A percentile compares a stretch with the other conserved stretches of the same genome.
These are phyloP conservation scores for Gnathonemus echidnorhynchus DNA, from an alignment of 2,113 vertebrate species.

Conservation along the genomic window DNA sequence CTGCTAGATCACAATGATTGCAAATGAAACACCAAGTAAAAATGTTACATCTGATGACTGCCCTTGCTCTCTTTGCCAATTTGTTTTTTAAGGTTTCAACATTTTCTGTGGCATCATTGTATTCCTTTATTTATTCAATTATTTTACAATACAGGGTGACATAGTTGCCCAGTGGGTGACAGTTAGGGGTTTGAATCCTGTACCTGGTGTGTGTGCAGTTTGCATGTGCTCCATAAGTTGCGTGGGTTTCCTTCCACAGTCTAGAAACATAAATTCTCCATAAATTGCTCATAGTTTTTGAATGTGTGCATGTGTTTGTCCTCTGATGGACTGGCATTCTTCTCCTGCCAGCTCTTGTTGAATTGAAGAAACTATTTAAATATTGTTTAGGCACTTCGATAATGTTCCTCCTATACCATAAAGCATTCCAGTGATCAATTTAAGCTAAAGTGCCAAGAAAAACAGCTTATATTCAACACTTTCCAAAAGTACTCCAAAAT, in stretches of 20 bases:
- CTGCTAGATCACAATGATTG: neutral
- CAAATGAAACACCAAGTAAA: neutral
- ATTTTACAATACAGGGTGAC: neutral
- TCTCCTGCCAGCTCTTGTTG: neutral
- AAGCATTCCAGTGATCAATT: neutral
- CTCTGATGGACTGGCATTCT: neutral
- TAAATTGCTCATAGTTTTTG: neutral
- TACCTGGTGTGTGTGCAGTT: neutral
- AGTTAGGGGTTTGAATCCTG: neutral
- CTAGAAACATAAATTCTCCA: neutral
- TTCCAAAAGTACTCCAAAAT: neutral
- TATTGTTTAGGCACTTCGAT: neutral
- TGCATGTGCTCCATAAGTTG: neutral
- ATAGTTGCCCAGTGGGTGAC: neutral
- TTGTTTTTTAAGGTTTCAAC: neutral
- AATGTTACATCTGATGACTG: neutral
- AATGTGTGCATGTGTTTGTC: neutral
- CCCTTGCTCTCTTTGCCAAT: neutral
- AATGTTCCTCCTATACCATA: neutral
- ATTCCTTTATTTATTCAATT: neutral
- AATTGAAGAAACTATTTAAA: neutral
- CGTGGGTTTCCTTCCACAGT: neutral
- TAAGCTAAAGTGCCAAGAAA: neutral
- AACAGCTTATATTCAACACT: neutral
- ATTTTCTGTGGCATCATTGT: neutral